These are phyloP conservation scores for Ammospiza nelsoni DNA, from an alignment of 2,113 vertebrate species.

Conservation along the genomic window DNA sequence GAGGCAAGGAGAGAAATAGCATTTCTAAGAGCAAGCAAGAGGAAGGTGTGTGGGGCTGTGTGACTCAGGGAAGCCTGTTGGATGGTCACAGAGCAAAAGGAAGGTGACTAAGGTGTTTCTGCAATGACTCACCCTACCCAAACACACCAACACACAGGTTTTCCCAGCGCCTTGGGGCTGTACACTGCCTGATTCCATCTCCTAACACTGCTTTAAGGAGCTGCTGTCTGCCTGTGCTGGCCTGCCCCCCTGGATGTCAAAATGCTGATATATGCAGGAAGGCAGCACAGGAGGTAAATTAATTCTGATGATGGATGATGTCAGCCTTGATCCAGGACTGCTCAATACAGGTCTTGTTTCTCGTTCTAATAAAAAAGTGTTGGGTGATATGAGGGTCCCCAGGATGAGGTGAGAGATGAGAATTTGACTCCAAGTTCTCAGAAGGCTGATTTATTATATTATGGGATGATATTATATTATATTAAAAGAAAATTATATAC, in stretches of 20 bases:
- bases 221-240: neutral
- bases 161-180: neutral
- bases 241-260: neutral
- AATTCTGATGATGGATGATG: neutral
- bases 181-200: neutral
- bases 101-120: neutral
- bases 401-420: too few species aligned
- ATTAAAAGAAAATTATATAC: too few species aligned
- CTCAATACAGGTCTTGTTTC: neutral
- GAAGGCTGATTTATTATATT: too few species aligned
- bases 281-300: neutral
- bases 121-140: neutral
- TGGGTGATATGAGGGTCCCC: too few species aligned
- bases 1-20: neutral
- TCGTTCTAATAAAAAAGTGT: neutral
- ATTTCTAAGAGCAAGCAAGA: neutral
- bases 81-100: neutral
- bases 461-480: too few species aligned
- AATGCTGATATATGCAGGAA: neutral
- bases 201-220: neutral
- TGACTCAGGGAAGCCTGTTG: neutral
- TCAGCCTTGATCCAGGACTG: neutral
- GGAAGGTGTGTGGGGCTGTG: neutral
- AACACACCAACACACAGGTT: neutral
- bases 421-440: too few species aligned